Evolutionary conservation across 2,797 vertebrate species (phyloP).

Genomic region (Decapterus maruadsi): DNA sequence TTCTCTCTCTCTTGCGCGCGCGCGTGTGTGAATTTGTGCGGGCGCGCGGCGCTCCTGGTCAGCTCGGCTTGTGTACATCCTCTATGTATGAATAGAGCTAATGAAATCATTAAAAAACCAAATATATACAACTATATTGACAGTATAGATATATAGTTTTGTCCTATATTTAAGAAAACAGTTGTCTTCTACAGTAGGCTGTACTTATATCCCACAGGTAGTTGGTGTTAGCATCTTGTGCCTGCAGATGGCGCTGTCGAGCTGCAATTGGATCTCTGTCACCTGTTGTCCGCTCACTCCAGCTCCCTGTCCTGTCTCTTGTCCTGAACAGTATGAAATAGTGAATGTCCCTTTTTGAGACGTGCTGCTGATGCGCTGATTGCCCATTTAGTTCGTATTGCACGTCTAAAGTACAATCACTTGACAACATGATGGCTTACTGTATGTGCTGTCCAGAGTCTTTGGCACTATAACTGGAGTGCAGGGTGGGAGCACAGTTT

Average conservation of each 20-base stretch:
- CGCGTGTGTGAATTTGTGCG: neutral
- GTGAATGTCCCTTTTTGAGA: neutral
- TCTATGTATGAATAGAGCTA: neutral
- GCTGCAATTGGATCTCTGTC: neutral
- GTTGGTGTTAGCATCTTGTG: neutral
- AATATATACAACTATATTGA: neutral
- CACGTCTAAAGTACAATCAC: neutral
- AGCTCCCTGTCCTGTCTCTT: neutral
- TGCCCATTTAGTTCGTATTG: too few species aligned
- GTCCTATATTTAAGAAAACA: neutral
- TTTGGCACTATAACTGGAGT: too few species aligned
- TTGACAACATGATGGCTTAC: neutral
- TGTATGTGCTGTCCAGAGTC: too few species aligned
- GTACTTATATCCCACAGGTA: neutral
- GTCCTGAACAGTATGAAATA: neutral
- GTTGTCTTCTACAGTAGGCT: neutral
- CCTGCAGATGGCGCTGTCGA: constrained; percentile 61
- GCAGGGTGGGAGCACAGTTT: too few species aligned
- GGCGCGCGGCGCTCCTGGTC: too few species aligned
- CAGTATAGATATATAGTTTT: neutral
- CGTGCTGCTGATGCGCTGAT: too few species aligned
- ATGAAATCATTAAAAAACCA: neutral
- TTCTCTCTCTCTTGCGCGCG: neutral
- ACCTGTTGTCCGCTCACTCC: neutral
- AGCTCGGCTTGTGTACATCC: neutral